Conservation (phyloP, 2,113 vertebrate genomes). For the Gobio gobio region DNA sequence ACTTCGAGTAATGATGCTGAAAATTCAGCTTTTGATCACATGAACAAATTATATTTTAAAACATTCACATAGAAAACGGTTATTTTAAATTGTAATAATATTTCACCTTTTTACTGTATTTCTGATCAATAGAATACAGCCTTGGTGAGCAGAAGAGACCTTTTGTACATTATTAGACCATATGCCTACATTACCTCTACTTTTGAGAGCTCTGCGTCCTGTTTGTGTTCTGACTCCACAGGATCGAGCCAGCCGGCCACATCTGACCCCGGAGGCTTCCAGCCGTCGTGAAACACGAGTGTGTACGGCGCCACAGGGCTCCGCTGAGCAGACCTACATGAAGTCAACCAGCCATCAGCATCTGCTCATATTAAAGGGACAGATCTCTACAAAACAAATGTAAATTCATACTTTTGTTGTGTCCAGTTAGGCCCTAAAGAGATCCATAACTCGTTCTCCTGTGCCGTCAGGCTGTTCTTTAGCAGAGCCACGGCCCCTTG, state of each 20-base stretch:
- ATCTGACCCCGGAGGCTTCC: conserved; percentile 78
- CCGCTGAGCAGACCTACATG: conserved; percentile 75
- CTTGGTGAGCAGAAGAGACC: not conserved
- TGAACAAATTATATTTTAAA: not conserved
- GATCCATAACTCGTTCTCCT: conserved; percentile 80
- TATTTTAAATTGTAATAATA: not conserved
- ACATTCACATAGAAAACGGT: not conserved
- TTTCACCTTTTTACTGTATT: not conserved
- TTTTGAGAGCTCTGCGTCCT: conserved; percentile 75
- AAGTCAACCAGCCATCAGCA: not conserved
- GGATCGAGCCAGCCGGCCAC: conserved; percentile 85
- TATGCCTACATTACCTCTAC: conserved; percentile 63
- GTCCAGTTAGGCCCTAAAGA: conserved; percentile 86
- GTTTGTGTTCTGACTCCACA: conserved; percentile 82
- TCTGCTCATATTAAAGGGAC: not conserved
- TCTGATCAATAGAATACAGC: not conserved
- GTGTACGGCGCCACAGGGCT: conserved; percentile 76
- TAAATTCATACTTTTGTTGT: conserved; percentile 67
- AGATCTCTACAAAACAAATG: not conserved
- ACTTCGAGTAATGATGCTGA: not conserved
- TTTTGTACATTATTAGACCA: not conserved
- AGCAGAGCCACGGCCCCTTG: conserved; percentile 80
- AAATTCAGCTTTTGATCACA: not conserved
- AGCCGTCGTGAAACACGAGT: conserved; percentile 80
- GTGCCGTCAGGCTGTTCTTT: conserved; percentile 70